phyloP scores from a whole-genome alignment of 2,113 vertebrate species.

The Lucifuga dentata region DNA sequence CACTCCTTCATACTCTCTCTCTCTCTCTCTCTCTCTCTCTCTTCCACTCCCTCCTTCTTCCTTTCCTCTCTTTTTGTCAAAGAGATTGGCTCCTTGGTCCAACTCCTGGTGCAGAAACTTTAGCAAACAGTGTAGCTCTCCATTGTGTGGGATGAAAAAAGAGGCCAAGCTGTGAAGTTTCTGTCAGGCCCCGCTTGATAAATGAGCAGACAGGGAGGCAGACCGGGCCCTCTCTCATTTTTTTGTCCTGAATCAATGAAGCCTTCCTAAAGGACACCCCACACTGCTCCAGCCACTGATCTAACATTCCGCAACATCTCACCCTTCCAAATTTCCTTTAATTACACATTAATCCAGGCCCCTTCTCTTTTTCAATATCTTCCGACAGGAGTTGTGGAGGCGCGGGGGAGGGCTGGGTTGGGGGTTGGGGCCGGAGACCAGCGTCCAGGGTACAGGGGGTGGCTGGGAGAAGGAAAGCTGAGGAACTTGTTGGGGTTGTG shows the following conservation, averaged over 20 bases:
- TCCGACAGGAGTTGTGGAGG: conserved; percentile 84
- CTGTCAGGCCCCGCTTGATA: conserved; percentile 96
- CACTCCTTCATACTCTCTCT: conserved; percentile 56
- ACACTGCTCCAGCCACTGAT: conserved; percentile 99
- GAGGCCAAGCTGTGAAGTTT: conserved; percentile 93
- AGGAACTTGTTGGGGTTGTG: conserved; percentile 85
- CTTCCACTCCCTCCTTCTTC: conserved; percentile 46
- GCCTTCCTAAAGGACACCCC: conserved; percentile 99
- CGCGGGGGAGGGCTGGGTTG: conserved; percentile 68
- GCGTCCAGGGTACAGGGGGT: conserved; percentile 70
- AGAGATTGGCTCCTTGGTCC: conserved; percentile 86
- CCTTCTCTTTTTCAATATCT: conserved; percentile 97
- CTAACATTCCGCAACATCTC: conserved; percentile 99
- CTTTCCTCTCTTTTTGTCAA: conserved; percentile 75
- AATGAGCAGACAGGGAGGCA: conserved; percentile 99
- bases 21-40: conserved; percentile 58
- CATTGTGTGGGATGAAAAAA: conserved; percentile 89
- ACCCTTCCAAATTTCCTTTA: conserved; percentile 99
- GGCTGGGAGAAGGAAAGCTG: conserved; percentile 78
- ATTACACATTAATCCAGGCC: conserved; percentile 98
- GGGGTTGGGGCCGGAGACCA: conserved; percentile 80
- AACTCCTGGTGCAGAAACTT: conserved; percentile 93
- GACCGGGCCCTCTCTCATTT: conserved; percentile 87
- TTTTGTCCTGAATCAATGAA: conserved; percentile 99
- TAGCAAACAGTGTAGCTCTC: conserved; percentile 96